Base-by-base conservation (phyloP, 2,797 vertebrate genomes). In the Petrocephalus schoutedeni region DNA sequence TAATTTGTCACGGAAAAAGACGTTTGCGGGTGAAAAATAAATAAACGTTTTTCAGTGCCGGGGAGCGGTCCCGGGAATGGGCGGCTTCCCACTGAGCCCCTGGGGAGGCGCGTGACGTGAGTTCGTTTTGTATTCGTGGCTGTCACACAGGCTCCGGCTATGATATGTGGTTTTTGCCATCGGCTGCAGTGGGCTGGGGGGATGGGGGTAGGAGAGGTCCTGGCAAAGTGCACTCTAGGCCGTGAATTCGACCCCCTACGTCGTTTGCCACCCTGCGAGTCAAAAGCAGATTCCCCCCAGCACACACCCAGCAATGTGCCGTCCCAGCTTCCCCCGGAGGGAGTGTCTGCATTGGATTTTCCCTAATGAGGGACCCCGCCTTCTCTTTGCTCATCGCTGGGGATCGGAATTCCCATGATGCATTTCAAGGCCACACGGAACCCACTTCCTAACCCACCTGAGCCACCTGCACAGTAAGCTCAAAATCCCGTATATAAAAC, bases 141-240 rank as follows among this genome's bases (percentile, higher is more conserved):
- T 89, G 90, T 91, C 93, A 93, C 93, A 91, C 90, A 89, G 92
- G 92, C 94, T 93, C 93, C 92, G 93, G 91, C 90, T 88, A 90
- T 90, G 89, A 93, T 93, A 93, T 91, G 92, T 94, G 92, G 71
- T 90, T 92, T 92, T 89, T 82, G 23, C 56, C 28, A 61, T 84
- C 10, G 49, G 8, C 36, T 5, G 21, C 61, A 41, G 32, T 82
- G 80, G 61, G 64, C 77, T 67, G 8, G 9, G 32, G 51, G n/a
- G 80, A 1, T 41, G 80, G 80, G 8, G 6, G 45, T 2, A 12
- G 41, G 80, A 21, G 45, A 10, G 10, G 19, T 1, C 45, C 19
- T 2, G 45, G 8, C 45, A 41, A 36, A 74, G 71, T 77, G 36
- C 71, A 41, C 71, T 74, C 32, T 16, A 19, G 10, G 71, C 32